Base-by-base conservation (phyloP, 2,888 invertebrate species). In the Dasypogon diadema region DNA sequence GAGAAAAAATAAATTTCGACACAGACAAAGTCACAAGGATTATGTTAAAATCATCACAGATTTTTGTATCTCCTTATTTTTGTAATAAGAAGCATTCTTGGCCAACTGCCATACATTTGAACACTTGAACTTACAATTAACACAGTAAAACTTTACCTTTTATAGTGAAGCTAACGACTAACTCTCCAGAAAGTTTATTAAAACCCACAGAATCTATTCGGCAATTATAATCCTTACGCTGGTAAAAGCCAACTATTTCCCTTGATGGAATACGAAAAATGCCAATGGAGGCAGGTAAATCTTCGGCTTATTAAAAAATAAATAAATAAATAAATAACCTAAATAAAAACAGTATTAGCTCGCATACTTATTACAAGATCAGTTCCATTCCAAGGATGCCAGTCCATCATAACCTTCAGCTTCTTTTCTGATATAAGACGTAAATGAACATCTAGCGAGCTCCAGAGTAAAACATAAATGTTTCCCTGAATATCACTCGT, bases 381-480 rank as follows among this genome's bases (percentile, higher is more conserved):
- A 1, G 83, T 82, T 21, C 83, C 84, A 18, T 83, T 84, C 87
- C 87, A 87, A 1, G 87, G 87, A 81, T 87, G 87, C 87, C 87
- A 87, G 65, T 86, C 86, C 18, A 87, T 83, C 24, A 82, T 79
- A 5, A 82, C 80, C 3, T 79, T 73, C 12, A 80, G 73, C 60
- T 81, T 76, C 2, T 79, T 78, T 34, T 79, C 80, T 12, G 82
- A 80, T 18, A 79, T 77, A 2, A 84, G 77, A 0, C 79, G 80
- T 1, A 81, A 63, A n/a, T 81, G 77, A 0, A 81, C 78, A 10
- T 80, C 79, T 55, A 80, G 82, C 0, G 78, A 77, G 2, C 63
- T 74, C 80, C 82, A 82, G 63, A 82, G 80, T 75, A 81, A 83
- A 22, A 85, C 80, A 8, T 78, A 80, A 5, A 85, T 81, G 21